phyloP scores from a whole-genome alignment of 2,888 invertebrate species.

The Calliphora vomitoria region DNA sequence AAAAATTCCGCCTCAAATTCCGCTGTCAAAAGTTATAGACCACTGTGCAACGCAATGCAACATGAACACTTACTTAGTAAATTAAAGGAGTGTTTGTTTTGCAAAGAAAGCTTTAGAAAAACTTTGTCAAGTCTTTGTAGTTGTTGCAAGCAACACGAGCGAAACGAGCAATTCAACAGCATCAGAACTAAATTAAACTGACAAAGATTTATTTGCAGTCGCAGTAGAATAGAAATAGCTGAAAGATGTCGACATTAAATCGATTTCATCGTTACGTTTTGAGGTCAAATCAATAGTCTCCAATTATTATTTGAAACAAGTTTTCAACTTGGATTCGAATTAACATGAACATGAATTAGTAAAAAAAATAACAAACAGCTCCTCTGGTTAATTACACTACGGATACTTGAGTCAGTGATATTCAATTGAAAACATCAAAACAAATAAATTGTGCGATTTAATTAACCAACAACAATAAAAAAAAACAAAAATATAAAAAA shows the following conservation, averaged over 20 bases:
- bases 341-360: background rate
- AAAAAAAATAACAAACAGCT: slow-evolving; percentile 7
- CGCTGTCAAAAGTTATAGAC: no score
- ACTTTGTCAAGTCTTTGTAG: background rate
- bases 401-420: slow-evolving; percentile 28
- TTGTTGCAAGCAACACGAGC: background rate
- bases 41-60: no score
- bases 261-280: background rate
- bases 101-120: slow-evolving; percentile 2
- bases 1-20: no score
- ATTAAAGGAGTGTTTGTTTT: slow-evolving; percentile 41
- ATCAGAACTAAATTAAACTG: background rate
- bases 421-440: slow-evolving; percentile 12
- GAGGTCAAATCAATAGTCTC: slow-evolving; percentile 34
- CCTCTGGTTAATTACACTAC: slow-evolving; percentile 15
- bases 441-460: slow-evolving; percentile 49
- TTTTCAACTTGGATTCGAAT: slow-evolving; percentile 14
- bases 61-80: slow-evolving; percentile 43
- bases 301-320: slow-evolving; percentile 6
- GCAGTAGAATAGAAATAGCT: background rate
- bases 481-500: background rate
- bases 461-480: slow-evolving; percentile 51
- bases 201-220: background rate
- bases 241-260: background rate
- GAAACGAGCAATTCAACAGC: background rate